Evolutionary conservation across 2,797 vertebrate species (phyloP).

Genomic region (Discoglossus pictus): DNA sequence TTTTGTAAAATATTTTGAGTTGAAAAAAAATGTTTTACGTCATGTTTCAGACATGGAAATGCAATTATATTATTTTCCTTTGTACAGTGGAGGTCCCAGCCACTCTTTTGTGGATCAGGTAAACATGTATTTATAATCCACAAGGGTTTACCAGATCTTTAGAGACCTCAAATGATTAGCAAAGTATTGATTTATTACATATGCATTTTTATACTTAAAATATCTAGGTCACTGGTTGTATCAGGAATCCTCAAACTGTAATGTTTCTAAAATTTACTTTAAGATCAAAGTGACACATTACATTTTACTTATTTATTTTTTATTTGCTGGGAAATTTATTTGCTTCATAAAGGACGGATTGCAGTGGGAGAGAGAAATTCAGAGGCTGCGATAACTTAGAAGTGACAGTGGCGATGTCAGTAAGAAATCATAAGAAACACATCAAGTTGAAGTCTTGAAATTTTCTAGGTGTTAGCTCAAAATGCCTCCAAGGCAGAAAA

Average conservation of each 20-base stretch:
- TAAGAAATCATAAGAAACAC: slow-evolving; percentile 19
- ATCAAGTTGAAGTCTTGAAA: slow-evolving; percentile 24
- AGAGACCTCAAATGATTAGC: too few species aligned
- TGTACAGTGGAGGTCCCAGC: too few species aligned
- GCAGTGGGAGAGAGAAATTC: slow-evolving; percentile 13
- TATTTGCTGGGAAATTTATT: slow-evolving; percentile 37
- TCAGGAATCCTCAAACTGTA: neutral
- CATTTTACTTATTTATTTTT: slow-evolving; percentile 46
- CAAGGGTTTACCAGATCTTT: too few species aligned
- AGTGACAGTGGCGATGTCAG: slow-evolving; percentile 29
- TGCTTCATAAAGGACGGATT: slow-evolving; percentile 20
- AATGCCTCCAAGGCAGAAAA: slow-evolving; percentile 28
- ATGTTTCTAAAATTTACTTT: slow-evolving; percentile 11
- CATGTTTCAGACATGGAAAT: too few species aligned
- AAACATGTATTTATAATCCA: too few species aligned
- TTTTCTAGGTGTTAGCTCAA: slow-evolving; percentile 35
- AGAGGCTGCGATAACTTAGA: slow-evolving; percentile 31
- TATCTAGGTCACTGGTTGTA: slow-evolving; percentile 37
- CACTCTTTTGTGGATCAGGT: too few species aligned
- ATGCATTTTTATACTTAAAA: too few species aligned
- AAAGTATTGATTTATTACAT: too few species aligned
- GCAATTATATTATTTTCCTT: too few species aligned
- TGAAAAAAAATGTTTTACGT: too few species aligned
- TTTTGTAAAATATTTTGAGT: too few species aligned
- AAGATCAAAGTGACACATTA: slow-evolving; percentile 36